These are phyloP conservation scores for Harmothoe impar DNA, from an alignment of 2,888 invertebrate species.

Conservation along the genomic window DNA sequence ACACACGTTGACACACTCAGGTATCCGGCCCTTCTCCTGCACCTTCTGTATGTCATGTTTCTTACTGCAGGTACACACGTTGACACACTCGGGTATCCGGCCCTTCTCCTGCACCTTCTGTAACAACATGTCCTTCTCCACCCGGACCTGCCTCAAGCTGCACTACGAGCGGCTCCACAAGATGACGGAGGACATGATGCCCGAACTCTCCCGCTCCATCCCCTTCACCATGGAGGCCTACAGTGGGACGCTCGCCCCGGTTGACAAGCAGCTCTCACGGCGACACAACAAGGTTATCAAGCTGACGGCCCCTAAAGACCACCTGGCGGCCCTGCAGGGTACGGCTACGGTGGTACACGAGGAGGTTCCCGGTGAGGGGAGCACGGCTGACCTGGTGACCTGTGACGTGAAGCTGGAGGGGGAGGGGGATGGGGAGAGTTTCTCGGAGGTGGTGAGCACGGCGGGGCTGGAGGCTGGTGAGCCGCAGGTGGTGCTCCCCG, in stretches of 20 bases:
- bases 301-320: background rate
- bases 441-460: background rate
- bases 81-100: constrained; percentile 90
- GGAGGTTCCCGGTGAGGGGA: too few relatives aligned
- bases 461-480: background rate
- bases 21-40: too few relatives aligned
- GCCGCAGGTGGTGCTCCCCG: background rate
- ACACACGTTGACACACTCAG: too few relatives aligned
- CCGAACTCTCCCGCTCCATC: constrained; percentile 89
- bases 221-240: constrained; percentile 91
- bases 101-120: constrained; percentile 88
- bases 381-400: background rate
- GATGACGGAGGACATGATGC: constrained; percentile 88
- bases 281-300: background rate
- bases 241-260: background rate
- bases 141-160: constrained; percentile 90
- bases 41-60: too few relatives aligned
- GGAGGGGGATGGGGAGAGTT: background rate
- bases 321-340: background rate
- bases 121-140: constrained; percentile 89
- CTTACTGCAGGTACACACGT: constrained; percentile 86
- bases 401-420: background rate
- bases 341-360: background rate
- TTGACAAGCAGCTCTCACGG: background rate
- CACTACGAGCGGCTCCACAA: constrained; percentile 90